Evolutionary conservation across 2,113 vertebrate genomes (phyloP), one percentile per base, ranked within the genome.

Genomic region (Tachysurus fulvidraco): DNA sequence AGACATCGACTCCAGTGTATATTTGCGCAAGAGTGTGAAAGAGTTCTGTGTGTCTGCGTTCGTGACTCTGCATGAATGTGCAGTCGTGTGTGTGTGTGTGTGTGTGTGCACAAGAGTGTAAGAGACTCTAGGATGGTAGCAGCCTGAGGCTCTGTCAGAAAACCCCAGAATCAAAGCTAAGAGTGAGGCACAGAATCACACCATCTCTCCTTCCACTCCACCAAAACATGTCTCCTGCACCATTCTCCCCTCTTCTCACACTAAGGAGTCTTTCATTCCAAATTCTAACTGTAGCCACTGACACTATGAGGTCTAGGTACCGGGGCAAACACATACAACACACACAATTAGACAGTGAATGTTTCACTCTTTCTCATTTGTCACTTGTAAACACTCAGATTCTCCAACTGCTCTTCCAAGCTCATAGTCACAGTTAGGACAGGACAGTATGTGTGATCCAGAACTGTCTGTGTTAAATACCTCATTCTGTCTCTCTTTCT

Each of bases 141-240:
- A 92, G 94, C 94, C 94, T 52, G 87, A 91, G 93, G 95, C 93
- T 92, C 93, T 94, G 94, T 95, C 94, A 95, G 93, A 93, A 94
- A 92, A 93, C 91, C 91, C 90, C 57, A 88, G 92, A 93, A 95
- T 96, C 93, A 96, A 95, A 95, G 94, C 92, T 90, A 88, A 87
- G 84, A 92, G 92, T 90, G 81, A 83, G 90, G 89, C 76, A 54
- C 59, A 54, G 81, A 76, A 77, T 87, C 84, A 46, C n/a, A 79
- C 17, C 41, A 36, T 30, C 92, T 90, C 86, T 88, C 89, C 88
- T 89, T 91, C 86, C 89, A 89, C 87, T 90, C 88, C 88, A 89
- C 90, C 91, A 88, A 89, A 87, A 87, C 86, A 90, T 90, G 83
- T 93, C 81, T 11, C 89, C 74, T 50, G 73, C 73, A 6, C 44